Percentiles rank a stretch among this genome's conserved stretches.
Conservation (phyloP, 1,140 invertebrate genomes). For the Anastrepha obliqua region DNA sequence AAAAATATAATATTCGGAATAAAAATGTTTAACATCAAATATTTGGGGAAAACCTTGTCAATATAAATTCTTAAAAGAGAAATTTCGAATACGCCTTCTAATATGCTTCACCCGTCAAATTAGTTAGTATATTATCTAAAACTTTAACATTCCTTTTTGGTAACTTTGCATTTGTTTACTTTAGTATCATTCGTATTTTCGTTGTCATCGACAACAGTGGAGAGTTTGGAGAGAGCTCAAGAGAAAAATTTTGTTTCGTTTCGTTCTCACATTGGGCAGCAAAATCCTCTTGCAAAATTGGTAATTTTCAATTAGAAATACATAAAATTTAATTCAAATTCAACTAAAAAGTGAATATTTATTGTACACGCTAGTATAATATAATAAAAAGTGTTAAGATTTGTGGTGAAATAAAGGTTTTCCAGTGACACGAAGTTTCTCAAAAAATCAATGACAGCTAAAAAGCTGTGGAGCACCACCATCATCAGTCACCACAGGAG, state of each 20-base stretch:
- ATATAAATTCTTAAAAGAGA: no score
- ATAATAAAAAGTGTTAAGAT: neutral
- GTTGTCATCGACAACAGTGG: slow-evolving; percentile 51
- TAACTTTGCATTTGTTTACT: neutral
- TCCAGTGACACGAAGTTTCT: slow-evolving; percentile 28
- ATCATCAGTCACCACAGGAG: slow-evolving; percentile 31
- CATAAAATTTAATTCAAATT: neutral
- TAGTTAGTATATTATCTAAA: no score
- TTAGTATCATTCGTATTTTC: slow-evolving; percentile 5
- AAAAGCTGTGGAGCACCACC: slow-evolving; percentile 31
- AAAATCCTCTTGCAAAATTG: slow-evolving; percentile 25
- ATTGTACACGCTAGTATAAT: neutral
- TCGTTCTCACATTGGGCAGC: slow-evolving; percentile 42
- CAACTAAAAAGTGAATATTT: slow-evolving; percentile 10
- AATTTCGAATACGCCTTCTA: no score
- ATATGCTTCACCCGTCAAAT: no score
- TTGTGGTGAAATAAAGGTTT: slow-evolving; percentile 31
- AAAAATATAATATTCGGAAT: no score
- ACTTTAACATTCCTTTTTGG: no score
- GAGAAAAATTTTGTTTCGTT: slow-evolving; percentile 34
- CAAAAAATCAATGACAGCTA: slow-evolving; percentile 55
- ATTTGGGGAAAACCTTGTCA: no score
- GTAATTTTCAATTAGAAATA: slow-evolving; percentile 35
- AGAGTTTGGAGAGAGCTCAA: slow-evolving; percentile 40
- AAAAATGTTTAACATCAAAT: no score